Evolutionary conservation across 2,113 vertebrate genomes (phyloP), one percentile per base, ranked within the genome.

Genomic region (Ceyx margarethae): DNA sequence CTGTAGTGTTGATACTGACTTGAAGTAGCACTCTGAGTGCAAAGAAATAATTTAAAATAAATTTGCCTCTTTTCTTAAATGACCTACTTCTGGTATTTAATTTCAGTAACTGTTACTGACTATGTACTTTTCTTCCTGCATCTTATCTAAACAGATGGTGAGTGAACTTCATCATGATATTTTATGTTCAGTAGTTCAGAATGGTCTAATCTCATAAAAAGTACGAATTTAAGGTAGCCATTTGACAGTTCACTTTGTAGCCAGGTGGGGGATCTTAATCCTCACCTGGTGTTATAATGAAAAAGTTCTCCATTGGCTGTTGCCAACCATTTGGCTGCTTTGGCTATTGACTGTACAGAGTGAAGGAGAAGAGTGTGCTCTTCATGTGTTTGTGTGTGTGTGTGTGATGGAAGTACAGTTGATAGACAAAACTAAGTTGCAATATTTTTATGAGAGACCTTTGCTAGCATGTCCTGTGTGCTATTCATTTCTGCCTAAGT

Each of bases 131-230:
- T 87, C 81, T 82, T 97, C 97, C 95, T 97, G 98, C 97, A 97
- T 97, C 98, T 98, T 97, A 90, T 96, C 96, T 97, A 94, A 97
- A 97, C 97, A 98, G 98, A 98, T 97, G 98, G 98, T 98, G 97
- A 98, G 98, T 98, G 98, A 95, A 93, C 82, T 90, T 97, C 97
- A 96, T 98, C n/a, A 29, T 96, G 87, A 93, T 88, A 81, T 68
- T 95, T 92, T 43, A 67, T 96, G 96, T 97, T 96, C 4, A 45
- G 81, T 95, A 95, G 87, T 93, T 91, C 76, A 90, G 65, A 96
- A 81, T 94, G 95, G 95, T 97, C 95, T 96, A 87, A 95, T 95
- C 97, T 97, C 98, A 98, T 98, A 97, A 97, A 98, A 97, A 98
- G 97, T 93, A 93, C 94, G 93, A 94, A 94, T 68, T 93, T 43